Percentiles rank a stretch among this genome's conserved stretches.
Conservation (phyloP, 2,797 vertebrate species). For the Sus cebifrons region DNA sequence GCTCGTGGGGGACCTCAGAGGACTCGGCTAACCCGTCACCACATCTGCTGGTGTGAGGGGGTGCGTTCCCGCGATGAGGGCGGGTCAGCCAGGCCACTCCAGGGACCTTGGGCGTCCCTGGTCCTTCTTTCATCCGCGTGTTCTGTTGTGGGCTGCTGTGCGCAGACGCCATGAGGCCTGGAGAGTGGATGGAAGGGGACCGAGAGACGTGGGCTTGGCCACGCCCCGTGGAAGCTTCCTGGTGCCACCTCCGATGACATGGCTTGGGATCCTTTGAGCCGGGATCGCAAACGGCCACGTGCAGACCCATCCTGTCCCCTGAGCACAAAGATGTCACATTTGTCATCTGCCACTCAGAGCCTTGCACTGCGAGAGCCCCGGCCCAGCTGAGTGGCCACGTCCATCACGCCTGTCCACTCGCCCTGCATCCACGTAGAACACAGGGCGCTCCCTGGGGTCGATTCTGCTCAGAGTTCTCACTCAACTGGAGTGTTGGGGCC, state of each 20-base stretch:
- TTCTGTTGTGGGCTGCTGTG: accelerated
- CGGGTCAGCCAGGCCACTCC: background rate
- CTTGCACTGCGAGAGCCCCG: accelerated
- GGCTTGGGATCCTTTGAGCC: conserved; percentile 73
- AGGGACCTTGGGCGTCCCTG: background rate
- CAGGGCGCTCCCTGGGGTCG: accelerated
- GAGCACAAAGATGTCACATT: accelerated
- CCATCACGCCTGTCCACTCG: accelerated
- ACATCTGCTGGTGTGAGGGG: accelerated
- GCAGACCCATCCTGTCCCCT: too few relatives aligned
- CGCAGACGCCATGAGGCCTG: accelerated
- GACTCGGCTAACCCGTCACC: background rate
- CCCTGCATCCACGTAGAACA: accelerated
- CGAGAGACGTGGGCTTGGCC: background rate
- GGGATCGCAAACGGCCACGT: background rate
- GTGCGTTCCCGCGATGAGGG: accelerated
- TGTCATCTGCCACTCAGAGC: background rate
- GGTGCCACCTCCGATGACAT: conserved; percentile 27
- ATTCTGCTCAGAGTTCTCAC: background rate
- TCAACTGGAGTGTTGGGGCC: conserved; percentile 55
- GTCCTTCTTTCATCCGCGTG: background rate
- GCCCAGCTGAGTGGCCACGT: too few relatives aligned
- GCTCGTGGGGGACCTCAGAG: background rate
- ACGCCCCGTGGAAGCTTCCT: accelerated
- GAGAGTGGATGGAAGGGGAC: accelerated